Percentiles rank a stretch among this genome's conserved stretches.
These are phyloP conservation scores for Sebastolobus altivelis DNA, from an alignment of 2,797 vertebrate genomes.

Conservation along the genomic window DNA sequence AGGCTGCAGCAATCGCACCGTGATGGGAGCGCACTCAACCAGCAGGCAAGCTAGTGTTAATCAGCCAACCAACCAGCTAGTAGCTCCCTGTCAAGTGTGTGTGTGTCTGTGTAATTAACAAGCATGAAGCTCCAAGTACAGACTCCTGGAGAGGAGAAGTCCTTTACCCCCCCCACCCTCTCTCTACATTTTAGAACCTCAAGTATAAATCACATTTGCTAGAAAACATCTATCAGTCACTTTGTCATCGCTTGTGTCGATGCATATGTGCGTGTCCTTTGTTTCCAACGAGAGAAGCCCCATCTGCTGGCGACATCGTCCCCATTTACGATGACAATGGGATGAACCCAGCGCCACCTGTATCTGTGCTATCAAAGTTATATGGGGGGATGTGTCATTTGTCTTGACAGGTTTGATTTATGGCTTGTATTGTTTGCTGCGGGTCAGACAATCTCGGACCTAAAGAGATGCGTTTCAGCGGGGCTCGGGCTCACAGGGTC, in stretches of 20 bases:
- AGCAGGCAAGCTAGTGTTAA: conserved; percentile 59
- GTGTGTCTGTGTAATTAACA: conserved; percentile 49
- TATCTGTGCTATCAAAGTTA: conserved; percentile 61
- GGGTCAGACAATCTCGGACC: conserved; percentile 20
- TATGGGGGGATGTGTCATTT: conserved; percentile 51
- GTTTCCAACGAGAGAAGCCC: conserved; percentile 48
- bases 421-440: conserved; percentile 60
- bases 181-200: conserved; percentile 8
- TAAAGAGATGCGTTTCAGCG: conserved; percentile 32
- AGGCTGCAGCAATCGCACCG: conserved; percentile 73
- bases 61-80: conserved; percentile 63
- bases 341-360: conserved; percentile 64
- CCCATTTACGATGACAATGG: conserved; percentile 59
- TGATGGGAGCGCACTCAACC: conserved; percentile 66
- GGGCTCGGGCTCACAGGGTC: conserved; percentile 5
- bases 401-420: conserved; percentile 63
- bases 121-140: conserved; percentile 28
- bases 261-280: conserved; percentile 21
- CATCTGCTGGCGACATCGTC: conserved; percentile 58
- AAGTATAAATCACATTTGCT: conserved; percentile 22
- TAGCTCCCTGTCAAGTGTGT: conserved; percentile 48
- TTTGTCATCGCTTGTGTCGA: conserved; percentile 9
- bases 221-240: conserved; percentile 20
- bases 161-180: background rate
- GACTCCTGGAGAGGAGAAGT: conserved; percentile 16